phyloP scores from a whole-genome alignment of 2,888 invertebrate genomes.

The Epiblema foenella region DNA sequence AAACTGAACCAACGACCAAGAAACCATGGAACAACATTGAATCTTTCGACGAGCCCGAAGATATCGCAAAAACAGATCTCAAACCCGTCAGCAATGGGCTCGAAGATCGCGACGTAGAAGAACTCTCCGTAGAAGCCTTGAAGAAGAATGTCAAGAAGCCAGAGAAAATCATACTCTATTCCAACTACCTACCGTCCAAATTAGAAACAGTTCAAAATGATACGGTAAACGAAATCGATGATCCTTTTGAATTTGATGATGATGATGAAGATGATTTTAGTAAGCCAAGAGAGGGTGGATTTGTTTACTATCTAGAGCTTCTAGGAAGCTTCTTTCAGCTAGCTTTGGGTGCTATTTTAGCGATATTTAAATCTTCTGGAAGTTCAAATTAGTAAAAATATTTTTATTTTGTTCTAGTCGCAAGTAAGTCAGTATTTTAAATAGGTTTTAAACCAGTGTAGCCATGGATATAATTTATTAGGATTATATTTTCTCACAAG shows the following conservation, averaged over 20 bases:
- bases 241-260: slow-evolving; percentile 48
- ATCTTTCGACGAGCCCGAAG: slow-evolving; percentile 61
- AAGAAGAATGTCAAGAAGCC: slow-evolving; percentile 68
- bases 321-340: slow-evolving; percentile 69
- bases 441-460: background rate
- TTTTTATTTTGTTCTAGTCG: slow-evolving; percentile 29
- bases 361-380: slow-evolving; percentile 57
- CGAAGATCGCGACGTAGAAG: slow-evolving; percentile 68
- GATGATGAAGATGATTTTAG: slow-evolving; percentile 37
- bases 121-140: slow-evolving; percentile 64
- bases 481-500: background rate
- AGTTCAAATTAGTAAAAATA: slow-evolving; percentile 23
- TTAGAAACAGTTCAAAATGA: slow-evolving; percentile 45
- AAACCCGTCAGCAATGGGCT: slow-evolving; percentile 65
- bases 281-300: slow-evolving; percentile 57
- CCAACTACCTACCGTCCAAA: slow-evolving; percentile 63
- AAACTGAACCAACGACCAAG: slow-evolving; percentile 55
- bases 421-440: slow-evolving; percentile 32
- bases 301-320: slow-evolving; percentile 67
- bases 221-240: slow-evolving; percentile 45
- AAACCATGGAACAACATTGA: slow-evolving; percentile 62
- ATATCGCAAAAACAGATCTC: slow-evolving; percentile 52
- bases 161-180: slow-evolving; percentile 70
- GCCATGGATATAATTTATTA: background rate
- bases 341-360: slow-evolving; percentile 65